phyloP scores from a whole-genome alignment of 2,888 invertebrate genomes.

The Stomorhina lunata region DNA sequence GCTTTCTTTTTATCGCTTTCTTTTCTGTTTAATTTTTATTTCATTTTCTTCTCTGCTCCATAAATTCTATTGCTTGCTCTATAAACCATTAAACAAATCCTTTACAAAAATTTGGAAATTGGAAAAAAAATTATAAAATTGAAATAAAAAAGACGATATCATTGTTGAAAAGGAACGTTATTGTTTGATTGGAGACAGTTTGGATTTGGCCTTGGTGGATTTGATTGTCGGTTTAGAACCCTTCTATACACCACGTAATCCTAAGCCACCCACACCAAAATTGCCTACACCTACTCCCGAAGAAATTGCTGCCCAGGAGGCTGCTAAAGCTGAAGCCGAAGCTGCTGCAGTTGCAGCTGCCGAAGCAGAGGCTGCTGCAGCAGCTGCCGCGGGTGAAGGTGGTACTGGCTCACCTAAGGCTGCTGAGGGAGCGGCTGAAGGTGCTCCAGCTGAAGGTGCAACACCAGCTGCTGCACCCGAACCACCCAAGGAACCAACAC shows the following conservation, averaged over 20 bases:
- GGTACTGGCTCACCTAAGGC: slow-evolving; percentile 68
- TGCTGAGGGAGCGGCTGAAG: slow-evolving; percentile 72
- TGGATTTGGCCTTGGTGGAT: slow-evolving; percentile 96
- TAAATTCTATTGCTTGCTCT: slow-evolving; percentile 67
- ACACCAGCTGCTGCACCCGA: slow-evolving; percentile 71
- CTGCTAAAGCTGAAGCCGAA: slow-evolving; percentile 74
- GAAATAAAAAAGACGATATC: slow-evolving; percentile 85
- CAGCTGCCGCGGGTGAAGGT: slow-evolving; percentile 71
- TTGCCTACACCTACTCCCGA: slow-evolving; percentile 77
- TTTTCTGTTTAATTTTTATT: slow-evolving; percentile 53
- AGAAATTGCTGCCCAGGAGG: slow-evolving; percentile 78
- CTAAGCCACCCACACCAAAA: slow-evolving; percentile 80
- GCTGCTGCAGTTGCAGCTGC: slow-evolving; percentile 73
- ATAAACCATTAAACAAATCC: slow-evolving; percentile 63
- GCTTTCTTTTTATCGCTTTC: slow-evolving; percentile 31
- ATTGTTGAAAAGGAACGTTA: slow-evolving; percentile 94
- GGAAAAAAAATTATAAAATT: slow-evolving; percentile 66
- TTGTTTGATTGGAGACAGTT: slow-evolving; percentile 95
- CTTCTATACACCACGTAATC: slow-evolving; percentile 78
- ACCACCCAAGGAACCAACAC: slow-evolving; percentile 77
- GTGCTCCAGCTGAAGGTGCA: slow-evolving; percentile 72
- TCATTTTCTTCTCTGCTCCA: slow-evolving; percentile 68
- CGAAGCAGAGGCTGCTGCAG: slow-evolving; percentile 70
- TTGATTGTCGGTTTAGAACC: slow-evolving; percentile 84
- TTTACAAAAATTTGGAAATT: slow-evolving; percentile 35